Base-by-base conservation (phyloP, 2,888 invertebrate genomes). In the Coenonympha arcania region DNA sequence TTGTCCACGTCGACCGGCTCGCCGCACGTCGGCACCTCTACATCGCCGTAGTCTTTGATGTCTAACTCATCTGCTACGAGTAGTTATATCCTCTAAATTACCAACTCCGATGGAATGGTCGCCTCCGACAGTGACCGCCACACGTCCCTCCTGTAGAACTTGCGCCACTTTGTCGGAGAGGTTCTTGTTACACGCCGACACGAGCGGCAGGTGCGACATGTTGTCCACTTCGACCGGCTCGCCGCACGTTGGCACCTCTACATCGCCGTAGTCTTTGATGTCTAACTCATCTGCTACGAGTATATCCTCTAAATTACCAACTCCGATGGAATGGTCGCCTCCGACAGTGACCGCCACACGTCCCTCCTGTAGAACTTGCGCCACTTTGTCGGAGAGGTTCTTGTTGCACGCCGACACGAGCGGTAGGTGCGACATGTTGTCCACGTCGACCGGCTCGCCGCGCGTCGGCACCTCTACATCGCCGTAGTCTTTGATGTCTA, bases 51-150 rank as follows among this genome's bases (percentile, higher is more conserved):
- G 75, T 95, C 95, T 62, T 88, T 84, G 2, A 93, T 87, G 50
- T 90, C 87, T 36, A 90, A 68, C 3, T 87, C 89, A 73, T 79
- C 87, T 88, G n/a, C n/a, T n/a, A n/a, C n/a, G n/a, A n/a, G n/a
- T n/a, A n/a, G 63, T 19, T n/a, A n/a, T n/a, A n/a, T n/a, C n/a
- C n/a, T n/a, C n/a, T 8, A 1, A 37, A 50, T 51, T 74, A 86
- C 92, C 95, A 52, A 95, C 90, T 62, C 93, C 94, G 61, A 96
- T 90, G 52, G 95, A 93, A 81, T 98, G 97, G 73, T 98, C 97
- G 2, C 97, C 97, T 1, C 97, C 97, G 33, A 98, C 81, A 1
- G 93, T 92, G 44, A 97, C 78, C 53, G 89, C 91, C 41, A 91
- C 81, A 56, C 92, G 83, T 30, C 87, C 89, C 48, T 92, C 91